These are phyloP conservation scores for Phyto melanocephala DNA, from an alignment of 2,888 invertebrate genomes.

Conservation along the genomic window DNA sequence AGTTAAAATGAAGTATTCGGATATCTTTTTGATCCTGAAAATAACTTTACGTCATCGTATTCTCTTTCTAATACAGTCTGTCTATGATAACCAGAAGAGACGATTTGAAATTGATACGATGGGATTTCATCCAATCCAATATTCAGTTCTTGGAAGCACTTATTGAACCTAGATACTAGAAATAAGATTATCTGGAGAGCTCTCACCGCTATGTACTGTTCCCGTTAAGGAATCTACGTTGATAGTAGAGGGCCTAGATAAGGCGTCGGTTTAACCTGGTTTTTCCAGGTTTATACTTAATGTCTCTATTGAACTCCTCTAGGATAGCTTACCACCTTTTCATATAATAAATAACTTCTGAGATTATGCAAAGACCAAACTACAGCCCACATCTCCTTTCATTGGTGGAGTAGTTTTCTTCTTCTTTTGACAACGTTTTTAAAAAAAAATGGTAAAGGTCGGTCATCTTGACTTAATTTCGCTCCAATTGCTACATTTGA, in stretches of 20 bases:
- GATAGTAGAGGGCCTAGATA: constrained; percentile 1
- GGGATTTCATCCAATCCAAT: no score
- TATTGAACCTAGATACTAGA: constrained; percentile 16
- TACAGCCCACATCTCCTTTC: constrained; percentile 43
- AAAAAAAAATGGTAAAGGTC: background rate
- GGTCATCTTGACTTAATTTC: background rate
- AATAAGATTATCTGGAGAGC: constrained; percentile 7
- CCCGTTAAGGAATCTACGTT: background rate
- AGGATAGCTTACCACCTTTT: no score
- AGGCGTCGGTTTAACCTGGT: no score
- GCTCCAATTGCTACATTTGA: background rate
- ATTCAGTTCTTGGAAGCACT: constrained; percentile 39
- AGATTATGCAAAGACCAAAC: constrained; percentile 9
- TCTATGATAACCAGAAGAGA: no score
- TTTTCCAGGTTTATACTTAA: constrained; percentile 14
- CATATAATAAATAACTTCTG: constrained; percentile 31
- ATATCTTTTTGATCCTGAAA: no score
- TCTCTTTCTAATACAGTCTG: constrained; percentile 34
- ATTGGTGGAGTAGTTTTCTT: constrained; percentile 47
- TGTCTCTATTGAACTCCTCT: constrained; percentile 40
- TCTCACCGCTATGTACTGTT: no score
- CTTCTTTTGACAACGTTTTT: constrained; percentile 15
- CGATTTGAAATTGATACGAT: no score
- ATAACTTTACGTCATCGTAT: constrained; percentile 25
- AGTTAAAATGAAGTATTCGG: no score